Conservation (phyloP, 1,140 invertebrate species). For the Palaemon carinicauda region DNA sequence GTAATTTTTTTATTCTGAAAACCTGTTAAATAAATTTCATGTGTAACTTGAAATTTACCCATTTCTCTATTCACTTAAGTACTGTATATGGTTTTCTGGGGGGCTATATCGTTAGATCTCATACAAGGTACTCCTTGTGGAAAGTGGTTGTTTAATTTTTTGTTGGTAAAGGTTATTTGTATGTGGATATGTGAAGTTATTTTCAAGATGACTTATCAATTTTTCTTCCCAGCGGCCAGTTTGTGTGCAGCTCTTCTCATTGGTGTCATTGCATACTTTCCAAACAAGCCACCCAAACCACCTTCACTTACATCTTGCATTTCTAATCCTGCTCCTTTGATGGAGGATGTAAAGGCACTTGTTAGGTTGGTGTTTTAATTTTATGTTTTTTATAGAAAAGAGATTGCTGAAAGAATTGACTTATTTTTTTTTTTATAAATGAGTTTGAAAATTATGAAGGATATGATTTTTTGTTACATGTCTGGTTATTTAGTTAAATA, state of each 20-base stretch:
- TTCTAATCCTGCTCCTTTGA: conserved; percentile 11
- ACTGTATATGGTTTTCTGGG: no score
- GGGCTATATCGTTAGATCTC: no score
- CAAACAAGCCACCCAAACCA: conserved; percentile 63
- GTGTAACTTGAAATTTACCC: no score
- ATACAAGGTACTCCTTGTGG: no score
- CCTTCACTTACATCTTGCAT: conserved; percentile 63
- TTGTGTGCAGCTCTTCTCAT: conserved; percentile 61
- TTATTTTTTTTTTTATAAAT: background rate
- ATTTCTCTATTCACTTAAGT: no score
- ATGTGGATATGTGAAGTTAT: no score
- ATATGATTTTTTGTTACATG: background rate
- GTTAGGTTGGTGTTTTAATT: background rate
- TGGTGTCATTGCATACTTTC: conserved; percentile 64
- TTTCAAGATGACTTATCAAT: background rate
- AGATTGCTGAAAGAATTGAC: no score
- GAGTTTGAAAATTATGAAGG: background rate
- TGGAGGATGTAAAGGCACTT: conserved; percentile 17
- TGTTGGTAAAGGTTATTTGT: no score
- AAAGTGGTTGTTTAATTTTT: no score
- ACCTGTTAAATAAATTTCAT: no score
- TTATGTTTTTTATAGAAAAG: background rate
- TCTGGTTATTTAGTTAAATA: no score
- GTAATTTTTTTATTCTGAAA: no score
- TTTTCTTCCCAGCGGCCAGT: conserved; percentile 61